Evolutionary conservation across 1,140 invertebrate genomes (phyloP).

Genomic region (Babylonia areolata): DNA sequence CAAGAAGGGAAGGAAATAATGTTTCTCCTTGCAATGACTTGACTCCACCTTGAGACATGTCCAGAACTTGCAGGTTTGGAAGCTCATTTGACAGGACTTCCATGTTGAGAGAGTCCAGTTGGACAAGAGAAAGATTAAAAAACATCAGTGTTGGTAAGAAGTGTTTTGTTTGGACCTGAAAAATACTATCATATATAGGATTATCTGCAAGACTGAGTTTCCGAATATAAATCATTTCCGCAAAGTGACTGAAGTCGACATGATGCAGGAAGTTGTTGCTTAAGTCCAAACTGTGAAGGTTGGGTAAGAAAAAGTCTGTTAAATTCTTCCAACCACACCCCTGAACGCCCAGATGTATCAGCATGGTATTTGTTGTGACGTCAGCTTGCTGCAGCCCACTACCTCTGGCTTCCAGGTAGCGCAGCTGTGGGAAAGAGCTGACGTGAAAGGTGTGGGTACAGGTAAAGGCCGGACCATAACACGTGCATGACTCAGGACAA

Average conservation of each 20-base stretch:
- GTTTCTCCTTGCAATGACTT: neutral
- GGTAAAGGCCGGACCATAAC: constrained; percentile 27
- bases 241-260: neutral
- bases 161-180: too few species aligned
- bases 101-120: too few species aligned
- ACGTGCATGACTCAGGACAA: constrained; percentile 30
- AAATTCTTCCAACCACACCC: neutral
- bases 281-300: neutral
- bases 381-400: neutral
- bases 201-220: neutral
- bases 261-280: too few species aligned
- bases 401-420: constrained; percentile 20
- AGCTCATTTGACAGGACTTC: too few species aligned
- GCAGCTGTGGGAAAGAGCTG: constrained; percentile 1
- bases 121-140: too few species aligned
- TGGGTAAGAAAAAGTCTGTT: neutral
- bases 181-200: neutral
- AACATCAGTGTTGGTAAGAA: too few species aligned
- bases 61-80: too few species aligned
- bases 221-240: neutral
- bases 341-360: neutral
- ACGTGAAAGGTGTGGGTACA: neutral
- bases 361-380: neutral
- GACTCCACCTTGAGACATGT: constrained; percentile 26
- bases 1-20: constrained; percentile 9